These are phyloP conservation scores for Smutsia temminckii DNA, from an alignment of 2,797 vertebrate genomes.

Conservation along the genomic window DNA sequence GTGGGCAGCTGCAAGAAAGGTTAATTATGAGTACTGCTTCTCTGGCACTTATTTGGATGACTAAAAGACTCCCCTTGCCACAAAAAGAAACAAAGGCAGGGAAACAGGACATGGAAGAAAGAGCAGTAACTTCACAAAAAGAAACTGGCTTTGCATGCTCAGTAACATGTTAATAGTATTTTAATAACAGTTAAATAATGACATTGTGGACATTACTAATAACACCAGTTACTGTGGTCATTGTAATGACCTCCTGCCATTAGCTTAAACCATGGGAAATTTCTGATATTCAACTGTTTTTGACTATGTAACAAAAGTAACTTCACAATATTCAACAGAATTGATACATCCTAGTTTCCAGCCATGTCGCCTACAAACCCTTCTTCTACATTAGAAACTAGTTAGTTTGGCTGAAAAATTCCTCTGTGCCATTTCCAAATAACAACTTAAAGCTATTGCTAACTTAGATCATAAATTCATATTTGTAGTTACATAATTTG, in stretches of 20 bases:
- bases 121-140: not conserved
- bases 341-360: not conserved
- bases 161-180: not conserved
- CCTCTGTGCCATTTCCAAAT: slow-evolving; percentile 31
- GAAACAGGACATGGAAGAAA: slow-evolving; percentile 34
- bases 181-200: slow-evolving; percentile 33
- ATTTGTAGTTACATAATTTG: not conserved
- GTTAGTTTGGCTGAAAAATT: slow-evolving; percentile 29
- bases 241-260: not conserved
- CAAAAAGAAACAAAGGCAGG: slow-evolving; percentile 49
- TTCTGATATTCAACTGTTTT: not conserved
- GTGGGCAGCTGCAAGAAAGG: slow-evolving; percentile 7
- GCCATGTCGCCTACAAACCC: not conserved
- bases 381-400: slow-evolving; percentile 45
- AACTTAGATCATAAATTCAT: slow-evolving; percentile 16
- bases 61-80: slow-evolving; percentile 1
- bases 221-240: not conserved
- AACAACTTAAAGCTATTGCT: slow-evolving; percentile 33
- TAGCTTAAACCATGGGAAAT: slow-evolving; percentile 18
- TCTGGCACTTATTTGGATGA: not conserved
- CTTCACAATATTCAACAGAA: not conserved
- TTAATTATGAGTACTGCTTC: slow-evolving; percentile 14
- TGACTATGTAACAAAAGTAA: slow-evolving; percentile 21
- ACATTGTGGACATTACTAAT: not conserved
- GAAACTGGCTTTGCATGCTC: not conserved